These are phyloP conservation scores for Heliconius melpomene DNA, from an alignment of 1,140 invertebrate species.

Conservation along the genomic window DNA sequence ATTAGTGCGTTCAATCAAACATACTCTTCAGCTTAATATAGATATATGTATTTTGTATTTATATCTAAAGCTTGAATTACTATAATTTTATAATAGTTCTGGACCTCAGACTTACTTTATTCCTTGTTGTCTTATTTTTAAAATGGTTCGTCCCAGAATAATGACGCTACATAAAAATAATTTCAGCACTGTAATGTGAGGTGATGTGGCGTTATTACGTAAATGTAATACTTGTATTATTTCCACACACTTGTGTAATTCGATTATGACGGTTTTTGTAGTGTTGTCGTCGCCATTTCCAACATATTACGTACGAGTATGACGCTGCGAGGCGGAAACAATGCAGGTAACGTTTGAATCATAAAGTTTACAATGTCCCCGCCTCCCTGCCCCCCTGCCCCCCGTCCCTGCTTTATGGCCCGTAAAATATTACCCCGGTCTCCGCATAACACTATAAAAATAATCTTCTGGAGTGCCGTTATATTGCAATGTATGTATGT, in stretches of 20 bases:
- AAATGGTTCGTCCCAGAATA: background rate
- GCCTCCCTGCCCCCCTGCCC: background rate
- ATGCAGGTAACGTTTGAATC: slow-evolving; percentile 39
- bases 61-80: no score
- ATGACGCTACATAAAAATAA: background rate
- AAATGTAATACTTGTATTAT: slow-evolving; percentile 13
- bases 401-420: slow-evolving; percentile 48
- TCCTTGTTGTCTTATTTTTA: background rate
- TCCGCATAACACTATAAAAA: slow-evolving; percentile 41
- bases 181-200: background rate
- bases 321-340: slow-evolving; percentile 40
- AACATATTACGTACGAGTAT: background rate
- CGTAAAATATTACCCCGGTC: slow-evolving; percentile 61
- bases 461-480: slow-evolving; percentile 40
- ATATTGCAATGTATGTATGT: slow-evolving; percentile 8
- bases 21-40: no score
- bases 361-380: slow-evolving; percentile 54
- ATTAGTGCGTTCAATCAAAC: no score
- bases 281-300: slow-evolving; percentile 6
- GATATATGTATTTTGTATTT: no score
- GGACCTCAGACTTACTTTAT: no score
- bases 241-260: slow-evolving; percentile 9
- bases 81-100: no score
- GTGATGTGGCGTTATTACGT: background rate
- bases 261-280: slow-evolving; percentile 7